A percentile compares a stretch with the other conserved stretches of the same genome.
Evolutionary conservation across 2,888 invertebrate species (phyloP).

Genomic region (Cephalotes varians): DNA sequence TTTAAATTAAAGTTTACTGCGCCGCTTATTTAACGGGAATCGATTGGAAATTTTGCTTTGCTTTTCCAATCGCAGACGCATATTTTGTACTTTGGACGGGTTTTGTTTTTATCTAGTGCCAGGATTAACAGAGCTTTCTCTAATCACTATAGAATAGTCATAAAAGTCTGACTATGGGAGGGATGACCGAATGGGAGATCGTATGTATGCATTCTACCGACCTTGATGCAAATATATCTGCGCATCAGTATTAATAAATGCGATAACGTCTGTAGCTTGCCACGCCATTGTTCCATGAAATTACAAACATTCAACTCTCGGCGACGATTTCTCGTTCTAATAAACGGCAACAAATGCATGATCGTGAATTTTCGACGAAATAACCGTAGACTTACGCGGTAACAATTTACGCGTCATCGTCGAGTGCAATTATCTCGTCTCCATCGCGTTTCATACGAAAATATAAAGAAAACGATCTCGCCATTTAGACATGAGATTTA

Average conservation of each 20-base stretch:
- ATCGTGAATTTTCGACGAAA: neutral
- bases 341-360: neutral
- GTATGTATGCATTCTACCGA: neutral
- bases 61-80: slow-evolving; percentile 17
- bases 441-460: neutral
- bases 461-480: slow-evolving; percentile 13
- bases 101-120: slow-evolving; percentile 41
- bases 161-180: slow-evolving; percentile 10
- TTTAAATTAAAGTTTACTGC: slow-evolving; percentile 37
- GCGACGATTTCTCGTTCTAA: neutral
- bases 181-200: neutral
- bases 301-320: slow-evolving; percentile 4
- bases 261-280: slow-evolving; percentile 8
- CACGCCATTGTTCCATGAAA: neutral
- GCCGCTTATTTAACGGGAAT: slow-evolving; percentile 20
- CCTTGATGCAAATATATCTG: slow-evolving; percentile 21
- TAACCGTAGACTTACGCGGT: neutral
- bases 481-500: slow-evolving; percentile 31
- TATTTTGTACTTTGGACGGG: slow-evolving; percentile 31
- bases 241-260: slow-evolving; percentile 26
- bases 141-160: slow-evolving; percentile 11
- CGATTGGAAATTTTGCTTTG: slow-evolving; percentile 33
- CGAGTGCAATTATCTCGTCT: slow-evolving; percentile 16
- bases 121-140: slow-evolving; percentile 28
- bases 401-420: neutral